These are phyloP conservation scores for Bimastos eiseni DNA, from an alignment of 2,888 invertebrate species.

Conservation along the genomic window DNA sequence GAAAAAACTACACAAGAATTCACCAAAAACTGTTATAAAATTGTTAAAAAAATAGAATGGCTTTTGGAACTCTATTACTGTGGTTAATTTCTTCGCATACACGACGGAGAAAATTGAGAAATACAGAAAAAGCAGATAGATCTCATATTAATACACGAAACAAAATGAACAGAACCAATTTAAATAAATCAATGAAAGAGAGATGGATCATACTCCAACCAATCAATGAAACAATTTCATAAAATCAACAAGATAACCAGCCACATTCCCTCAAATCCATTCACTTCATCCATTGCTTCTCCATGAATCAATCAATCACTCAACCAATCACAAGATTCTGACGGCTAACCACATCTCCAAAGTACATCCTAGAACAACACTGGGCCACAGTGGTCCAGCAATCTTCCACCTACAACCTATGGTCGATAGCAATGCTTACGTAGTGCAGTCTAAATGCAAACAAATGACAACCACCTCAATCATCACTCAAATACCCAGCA, in stretches of 20 bases:
- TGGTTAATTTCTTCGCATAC: not conserved
- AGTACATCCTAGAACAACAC: not conserved
- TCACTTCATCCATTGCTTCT: not conserved
- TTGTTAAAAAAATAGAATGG: conserved; percentile 5
- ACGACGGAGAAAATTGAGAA: conserved; percentile 13
- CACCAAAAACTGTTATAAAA: not conserved
- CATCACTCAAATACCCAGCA: not conserved
- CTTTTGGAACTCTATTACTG: not conserved
- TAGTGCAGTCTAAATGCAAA: not conserved
- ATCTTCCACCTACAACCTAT: not conserved
- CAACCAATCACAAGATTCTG: not conserved
- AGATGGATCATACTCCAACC: not conserved
- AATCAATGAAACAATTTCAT: not conserved
- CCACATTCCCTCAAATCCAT: too few species aligned
- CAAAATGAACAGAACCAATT: not conserved
- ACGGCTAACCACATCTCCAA: not conserved
- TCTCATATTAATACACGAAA: not conserved
- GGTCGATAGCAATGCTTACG: too few species aligned
- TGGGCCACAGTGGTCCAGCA: not conserved
- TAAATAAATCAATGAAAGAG: not conserved
- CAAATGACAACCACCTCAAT: not conserved
- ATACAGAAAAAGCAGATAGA: not conserved
- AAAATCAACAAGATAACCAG: not conserved
- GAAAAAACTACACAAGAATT: conserved; percentile 10
- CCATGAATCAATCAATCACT: not conserved